A percentile compares a stretch with the other conserved stretches of the same genome.
These are phyloP conservation scores for Ammodytes dubius DNA, from an alignment of 2,113 vertebrate genomes.

Conservation along the genomic window DNA sequence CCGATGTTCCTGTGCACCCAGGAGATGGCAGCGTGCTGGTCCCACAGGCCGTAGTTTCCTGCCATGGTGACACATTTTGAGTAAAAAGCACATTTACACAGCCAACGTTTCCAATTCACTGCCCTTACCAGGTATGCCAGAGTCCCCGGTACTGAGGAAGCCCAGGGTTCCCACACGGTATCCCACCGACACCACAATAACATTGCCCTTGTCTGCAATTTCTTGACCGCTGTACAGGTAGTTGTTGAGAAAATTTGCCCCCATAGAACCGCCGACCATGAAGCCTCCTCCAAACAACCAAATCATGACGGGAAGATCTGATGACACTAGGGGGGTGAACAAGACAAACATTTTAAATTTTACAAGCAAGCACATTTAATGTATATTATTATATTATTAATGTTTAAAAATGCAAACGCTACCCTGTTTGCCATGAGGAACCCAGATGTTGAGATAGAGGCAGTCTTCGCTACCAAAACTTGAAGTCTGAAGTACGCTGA, in stretches of 20 bases:
- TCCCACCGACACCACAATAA: constrained; percentile 29
- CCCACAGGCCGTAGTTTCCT: constrained; percentile 96
- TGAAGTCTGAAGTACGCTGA: constrained; percentile 76
- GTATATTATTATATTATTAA: background rate
- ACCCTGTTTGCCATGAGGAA: constrained; percentile 85
- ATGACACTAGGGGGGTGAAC: constrained; percentile 10
- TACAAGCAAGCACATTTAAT: background rate
- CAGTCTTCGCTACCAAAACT: constrained; percentile 87
- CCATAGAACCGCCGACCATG: constrained; percentile 16
- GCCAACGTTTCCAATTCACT: background rate
- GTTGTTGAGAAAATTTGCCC: constrained; percentile 28
- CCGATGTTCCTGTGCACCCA: constrained; percentile 97
- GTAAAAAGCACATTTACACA: background rate
- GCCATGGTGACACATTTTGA: background rate
- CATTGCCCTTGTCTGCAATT: constrained; percentile 31
- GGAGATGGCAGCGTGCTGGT: constrained; percentile 94
- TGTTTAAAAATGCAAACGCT: background rate
- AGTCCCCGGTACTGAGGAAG: constrained; percentile 46
- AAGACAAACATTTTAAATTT: background rate
- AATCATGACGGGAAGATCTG: constrained; percentile 39
- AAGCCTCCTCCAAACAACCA: constrained; percentile 42
- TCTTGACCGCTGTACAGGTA: constrained; percentile 39
- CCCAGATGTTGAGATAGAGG: constrained; percentile 93
- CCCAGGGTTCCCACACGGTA: constrained; percentile 43
- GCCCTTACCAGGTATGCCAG: constrained; percentile 28